phyloP scores from a whole-genome alignment of 2,888 invertebrate species.

The Hirtodrosophila alboralis region DNA sequence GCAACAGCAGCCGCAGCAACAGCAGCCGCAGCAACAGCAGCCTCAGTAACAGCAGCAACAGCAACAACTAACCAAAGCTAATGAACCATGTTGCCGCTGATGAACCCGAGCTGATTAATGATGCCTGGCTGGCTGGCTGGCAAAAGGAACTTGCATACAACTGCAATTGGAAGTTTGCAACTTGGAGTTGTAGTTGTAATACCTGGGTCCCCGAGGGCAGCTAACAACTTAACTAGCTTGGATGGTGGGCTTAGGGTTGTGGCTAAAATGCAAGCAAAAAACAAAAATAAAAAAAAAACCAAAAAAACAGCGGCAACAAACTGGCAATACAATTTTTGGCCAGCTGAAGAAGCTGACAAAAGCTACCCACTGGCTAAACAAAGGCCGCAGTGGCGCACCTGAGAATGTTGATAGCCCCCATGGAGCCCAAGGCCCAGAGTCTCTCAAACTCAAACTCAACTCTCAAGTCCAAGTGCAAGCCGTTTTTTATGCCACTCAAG shows the following conservation, averaged over 20 bases:
- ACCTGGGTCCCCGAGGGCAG: constrained; percentile 54
- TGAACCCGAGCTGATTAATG: constrained; percentile 78
- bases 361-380: constrained; percentile 68
- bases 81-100: constrained; percentile 80
- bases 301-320: background rate
- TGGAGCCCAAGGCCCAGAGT: constrained; percentile 57
- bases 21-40: constrained; percentile 20
- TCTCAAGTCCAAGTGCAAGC: constrained; percentile 72
- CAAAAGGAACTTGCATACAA: constrained; percentile 46
- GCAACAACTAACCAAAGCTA: constrained; percentile 70
- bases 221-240: constrained; percentile 78
- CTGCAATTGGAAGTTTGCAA: constrained; percentile 30
- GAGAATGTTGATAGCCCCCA: constrained; percentile 84
- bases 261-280: constrained; percentile 17
- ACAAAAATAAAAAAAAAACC: background rate
- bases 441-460: constrained; percentile 26
- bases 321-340: constrained; percentile 59
- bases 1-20: constrained; percentile 23
- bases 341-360: constrained; percentile 56
- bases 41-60: constrained; percentile 44
- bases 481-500: constrained; percentile 78
- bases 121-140: constrained; percentile 48
- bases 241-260: constrained; percentile 70
- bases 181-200: constrained; percentile 22
- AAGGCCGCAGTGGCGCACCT: constrained; percentile 80